phyloP scores from a whole-genome alignment of 2,888 invertebrate genomes.

The Ceratothoa steindachneri region DNA sequence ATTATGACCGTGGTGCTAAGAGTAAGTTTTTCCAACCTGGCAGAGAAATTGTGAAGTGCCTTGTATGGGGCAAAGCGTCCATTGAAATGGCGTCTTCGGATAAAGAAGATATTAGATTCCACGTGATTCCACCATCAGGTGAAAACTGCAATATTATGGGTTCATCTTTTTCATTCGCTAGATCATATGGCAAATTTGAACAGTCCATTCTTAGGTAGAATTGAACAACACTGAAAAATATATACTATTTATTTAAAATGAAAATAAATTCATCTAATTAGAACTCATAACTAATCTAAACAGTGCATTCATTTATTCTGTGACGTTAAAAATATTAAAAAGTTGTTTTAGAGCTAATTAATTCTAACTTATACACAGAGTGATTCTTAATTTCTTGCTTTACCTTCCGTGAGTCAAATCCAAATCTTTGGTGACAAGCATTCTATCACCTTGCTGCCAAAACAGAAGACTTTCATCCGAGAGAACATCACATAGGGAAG shows the following conservation, averaged over 20 bases:
- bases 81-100: constrained; percentile 49
- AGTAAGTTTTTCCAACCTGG: constrained; percentile 36
- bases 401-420: constrained; percentile 53
- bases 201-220: constrained; percentile 51
- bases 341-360: too few species aligned
- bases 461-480: constrained; percentile 52
- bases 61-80: constrained; percentile 8
- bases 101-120: constrained; percentile 54
- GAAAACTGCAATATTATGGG: constrained; percentile 54
- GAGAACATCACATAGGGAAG: constrained; percentile 49
- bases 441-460: constrained; percentile 51
- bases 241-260: too few species aligned
- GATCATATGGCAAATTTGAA: constrained; percentile 7
- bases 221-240: constrained; percentile 52
- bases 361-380: too few species aligned
- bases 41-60: constrained; percentile 31
- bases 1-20: too few species aligned
- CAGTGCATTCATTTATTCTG: too few species aligned
- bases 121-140: constrained; percentile 53
- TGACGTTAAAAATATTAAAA: too few species aligned
- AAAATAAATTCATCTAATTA: too few species aligned
- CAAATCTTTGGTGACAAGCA: constrained; percentile 51
- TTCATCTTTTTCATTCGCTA: constrained; percentile 43
- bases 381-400: too few species aligned
- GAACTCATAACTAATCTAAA: too few species aligned